phyloP scores from a whole-genome alignment of 2,888 invertebrate genomes.

The Cetonia aurata region DNA sequence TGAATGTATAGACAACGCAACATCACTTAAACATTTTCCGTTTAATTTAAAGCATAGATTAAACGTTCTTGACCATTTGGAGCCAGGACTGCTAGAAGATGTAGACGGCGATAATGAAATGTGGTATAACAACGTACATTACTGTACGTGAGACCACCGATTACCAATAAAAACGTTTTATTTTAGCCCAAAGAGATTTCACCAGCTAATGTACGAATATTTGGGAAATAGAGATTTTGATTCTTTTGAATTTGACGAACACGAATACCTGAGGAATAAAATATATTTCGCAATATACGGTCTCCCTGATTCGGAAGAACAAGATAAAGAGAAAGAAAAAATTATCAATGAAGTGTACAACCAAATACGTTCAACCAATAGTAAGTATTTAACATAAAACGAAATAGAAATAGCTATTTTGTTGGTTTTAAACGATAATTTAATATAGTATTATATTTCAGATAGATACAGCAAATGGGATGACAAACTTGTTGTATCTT shows the following conservation, averaged over 20 bases:
- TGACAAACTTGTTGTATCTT: constrained; percentile 46
- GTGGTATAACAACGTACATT: constrained; percentile 2
- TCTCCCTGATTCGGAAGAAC: constrained; percentile 68
- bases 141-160: no score
- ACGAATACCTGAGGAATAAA: constrained; percentile 69
- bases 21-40: constrained; percentile 35
- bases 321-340: constrained; percentile 55
- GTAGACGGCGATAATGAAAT: constrained; percentile 19
- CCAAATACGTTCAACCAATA: constrained; percentile 52
- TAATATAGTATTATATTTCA: constrained; percentile 22
- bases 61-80: constrained; percentile 1
- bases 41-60: constrained; percentile 31
- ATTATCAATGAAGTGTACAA: constrained; percentile 55
- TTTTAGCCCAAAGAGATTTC: constrained; percentile 61
- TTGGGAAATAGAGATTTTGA: constrained; percentile 70
- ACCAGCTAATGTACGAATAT: constrained; percentile 72
- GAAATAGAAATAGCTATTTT: background rate
- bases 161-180: no score
- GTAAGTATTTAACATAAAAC: constrained; percentile 40
- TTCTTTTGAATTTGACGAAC: constrained; percentile 69
- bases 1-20: constrained; percentile 28
- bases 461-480: constrained; percentile 46
- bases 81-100: background rate
- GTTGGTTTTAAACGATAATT: background rate
- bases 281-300: constrained; percentile 72